These are phyloP conservation scores for Pilophorus perplexus DNA, from an alignment of 2,888 invertebrate genomes.

Conservation along the genomic window DNA sequence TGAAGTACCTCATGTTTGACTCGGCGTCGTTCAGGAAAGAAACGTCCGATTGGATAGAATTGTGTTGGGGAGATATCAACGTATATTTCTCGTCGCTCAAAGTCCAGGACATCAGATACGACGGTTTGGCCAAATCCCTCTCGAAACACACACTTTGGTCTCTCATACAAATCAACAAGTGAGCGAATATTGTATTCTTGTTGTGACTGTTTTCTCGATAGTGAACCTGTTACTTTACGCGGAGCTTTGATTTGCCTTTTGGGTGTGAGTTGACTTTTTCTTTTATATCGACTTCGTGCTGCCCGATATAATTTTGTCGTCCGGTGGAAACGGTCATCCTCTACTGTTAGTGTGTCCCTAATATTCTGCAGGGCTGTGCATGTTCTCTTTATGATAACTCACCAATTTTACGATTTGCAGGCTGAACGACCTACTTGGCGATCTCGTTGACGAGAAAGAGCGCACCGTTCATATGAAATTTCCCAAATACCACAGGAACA, in stretches of 20 bases:
- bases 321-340: no score
- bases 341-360: no score
- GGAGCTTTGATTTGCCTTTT: no score
- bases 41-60: background rate
- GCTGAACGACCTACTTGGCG: background rate
- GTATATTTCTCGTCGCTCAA: conserved; percentile 5
- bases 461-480: conserved; percentile 3
- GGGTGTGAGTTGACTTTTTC: no score
- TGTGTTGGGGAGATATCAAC: background rate
- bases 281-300: no score
- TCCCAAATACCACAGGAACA: conserved; percentile 4
- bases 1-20: background rate
- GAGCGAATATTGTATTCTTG: no score
- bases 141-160: conserved; percentile 14
- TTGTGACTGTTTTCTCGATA: no score
- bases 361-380: no score
- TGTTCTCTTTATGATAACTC: background rate
- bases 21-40: background rate
- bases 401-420: background rate
- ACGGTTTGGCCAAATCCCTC: conserved; percentile 25
- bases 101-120: conserved; percentile 27
- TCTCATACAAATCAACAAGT: conserved; percentile 30
- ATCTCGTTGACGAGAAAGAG: background rate
- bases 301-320: no score
- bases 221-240: no score